Conservation (phyloP, 2,113 vertebrate genomes). For the Lanius collurio region DNA sequence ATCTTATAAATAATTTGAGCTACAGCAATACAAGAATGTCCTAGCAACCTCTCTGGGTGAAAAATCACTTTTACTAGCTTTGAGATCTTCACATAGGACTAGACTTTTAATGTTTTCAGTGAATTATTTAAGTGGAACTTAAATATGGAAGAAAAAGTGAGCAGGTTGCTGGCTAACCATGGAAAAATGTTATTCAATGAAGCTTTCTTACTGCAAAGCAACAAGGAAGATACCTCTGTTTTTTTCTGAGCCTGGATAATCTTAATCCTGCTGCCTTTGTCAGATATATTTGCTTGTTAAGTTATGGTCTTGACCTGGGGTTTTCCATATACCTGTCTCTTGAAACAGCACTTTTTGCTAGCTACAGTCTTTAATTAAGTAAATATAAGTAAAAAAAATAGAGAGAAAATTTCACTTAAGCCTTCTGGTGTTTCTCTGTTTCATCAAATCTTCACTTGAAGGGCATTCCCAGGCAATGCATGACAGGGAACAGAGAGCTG, state of each 20-base stretch:
- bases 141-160: not conserved
- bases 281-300: not conserved
- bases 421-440: not conserved
- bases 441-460: not conserved
- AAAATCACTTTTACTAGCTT: not conserved
- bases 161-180: not conserved
- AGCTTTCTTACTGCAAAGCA: not conserved
- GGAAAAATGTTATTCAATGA: not conserved
- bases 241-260: not conserved
- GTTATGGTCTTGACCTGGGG: not conserved
- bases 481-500: not conserved
- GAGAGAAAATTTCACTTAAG: not conserved
- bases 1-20: not conserved
- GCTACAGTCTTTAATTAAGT: not conserved
- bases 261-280: not conserved
- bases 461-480: not conserved
- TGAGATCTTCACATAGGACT: not conserved
- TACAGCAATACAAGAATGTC: not conserved
- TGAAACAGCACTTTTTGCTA: not conserved
- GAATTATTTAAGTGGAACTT: not conserved
- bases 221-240: not conserved
- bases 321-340: not conserved
- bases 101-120: not conserved
- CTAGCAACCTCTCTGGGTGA: not conserved
- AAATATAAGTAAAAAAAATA: not conserved